A percentile compares a stretch with the other conserved stretches of the same genome.
These are phyloP conservation scores for Zosterops borbonicus DNA, from an alignment of 2,113 vertebrate genomes.

Conservation along the genomic window DNA sequence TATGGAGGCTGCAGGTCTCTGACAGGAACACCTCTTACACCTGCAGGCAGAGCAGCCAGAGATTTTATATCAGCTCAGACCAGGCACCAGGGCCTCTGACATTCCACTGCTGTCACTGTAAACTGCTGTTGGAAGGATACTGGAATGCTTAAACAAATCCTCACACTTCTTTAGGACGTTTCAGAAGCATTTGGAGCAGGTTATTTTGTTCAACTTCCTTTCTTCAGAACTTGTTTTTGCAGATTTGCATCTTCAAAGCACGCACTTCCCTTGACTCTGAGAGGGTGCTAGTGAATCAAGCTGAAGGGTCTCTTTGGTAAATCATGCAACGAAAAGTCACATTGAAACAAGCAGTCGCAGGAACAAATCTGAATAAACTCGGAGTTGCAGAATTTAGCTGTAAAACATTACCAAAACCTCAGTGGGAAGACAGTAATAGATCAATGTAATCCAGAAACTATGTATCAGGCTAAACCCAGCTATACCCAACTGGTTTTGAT, in stretches of 20 bases:
- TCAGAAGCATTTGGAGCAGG: neutral
- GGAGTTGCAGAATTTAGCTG: neutral
- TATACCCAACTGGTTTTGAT: neutral
- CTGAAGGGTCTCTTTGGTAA: neutral
- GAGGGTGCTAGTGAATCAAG: neutral
- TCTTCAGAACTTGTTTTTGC: neutral
- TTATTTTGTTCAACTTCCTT: neutral
- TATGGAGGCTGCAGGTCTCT: neutral
- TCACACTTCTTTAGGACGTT: neutral
- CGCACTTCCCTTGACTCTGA: neutral
- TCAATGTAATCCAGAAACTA: neutral
- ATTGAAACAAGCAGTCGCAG: neutral
- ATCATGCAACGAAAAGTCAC: neutral
- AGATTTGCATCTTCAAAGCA: neutral
- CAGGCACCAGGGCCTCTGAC: neutral
- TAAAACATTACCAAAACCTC: neutral
- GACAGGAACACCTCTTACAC: neutral
- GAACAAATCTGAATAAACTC: neutral
- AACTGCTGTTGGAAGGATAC: neutral
- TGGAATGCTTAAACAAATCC: neutral
- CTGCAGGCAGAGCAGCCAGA: neutral
- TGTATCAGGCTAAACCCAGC: neutral
- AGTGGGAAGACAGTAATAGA: neutral
- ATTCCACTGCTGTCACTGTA: accelerated
- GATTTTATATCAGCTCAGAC: neutral